These are phyloP conservation scores for Ceratothoa steindachneri DNA, from an alignment of 2,888 invertebrate species.

Conservation along the genomic window DNA sequence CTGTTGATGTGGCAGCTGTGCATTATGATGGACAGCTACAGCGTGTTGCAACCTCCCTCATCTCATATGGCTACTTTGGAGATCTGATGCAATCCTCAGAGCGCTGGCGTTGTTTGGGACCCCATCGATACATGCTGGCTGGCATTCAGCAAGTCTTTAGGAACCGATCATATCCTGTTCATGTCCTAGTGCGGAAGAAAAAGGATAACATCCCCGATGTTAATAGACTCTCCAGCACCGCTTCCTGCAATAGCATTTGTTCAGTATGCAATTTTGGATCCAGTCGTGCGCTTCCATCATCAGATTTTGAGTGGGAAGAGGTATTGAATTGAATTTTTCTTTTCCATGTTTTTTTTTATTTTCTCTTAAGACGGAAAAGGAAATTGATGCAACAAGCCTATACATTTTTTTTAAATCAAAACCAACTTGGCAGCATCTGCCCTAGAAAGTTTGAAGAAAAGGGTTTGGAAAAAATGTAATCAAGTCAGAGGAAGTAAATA, in stretches of 20 bases:
- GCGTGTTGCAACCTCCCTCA: not conserved
- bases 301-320: not conserved
- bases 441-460: too few species aligned
- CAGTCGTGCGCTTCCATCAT: not conserved
- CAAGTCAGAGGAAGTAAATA: too few species aligned
- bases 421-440: too few species aligned
- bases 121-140: not conserved
- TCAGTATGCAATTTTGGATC: not conserved
- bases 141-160: not conserved
- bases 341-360: too few species aligned
- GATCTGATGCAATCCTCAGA: slow-evolving; percentile 1
- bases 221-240: not conserved
- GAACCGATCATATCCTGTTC: not conserved
- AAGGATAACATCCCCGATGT: not conserved
- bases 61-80: slow-evolving; percentile 4
- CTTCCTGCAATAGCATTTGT: not conserved
- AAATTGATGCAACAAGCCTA: too few species aligned
- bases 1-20: not conserved
- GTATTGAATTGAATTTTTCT: not conserved
- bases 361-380: too few species aligned
- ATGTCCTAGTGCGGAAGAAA: not conserved
- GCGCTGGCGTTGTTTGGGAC: not conserved
- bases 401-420: too few species aligned
- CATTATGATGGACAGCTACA: not conserved
- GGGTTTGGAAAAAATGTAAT: too few species aligned